phyloP scores from a whole-genome alignment of 2,113 vertebrate genomes.

The Barnardius zonarius region DNA sequence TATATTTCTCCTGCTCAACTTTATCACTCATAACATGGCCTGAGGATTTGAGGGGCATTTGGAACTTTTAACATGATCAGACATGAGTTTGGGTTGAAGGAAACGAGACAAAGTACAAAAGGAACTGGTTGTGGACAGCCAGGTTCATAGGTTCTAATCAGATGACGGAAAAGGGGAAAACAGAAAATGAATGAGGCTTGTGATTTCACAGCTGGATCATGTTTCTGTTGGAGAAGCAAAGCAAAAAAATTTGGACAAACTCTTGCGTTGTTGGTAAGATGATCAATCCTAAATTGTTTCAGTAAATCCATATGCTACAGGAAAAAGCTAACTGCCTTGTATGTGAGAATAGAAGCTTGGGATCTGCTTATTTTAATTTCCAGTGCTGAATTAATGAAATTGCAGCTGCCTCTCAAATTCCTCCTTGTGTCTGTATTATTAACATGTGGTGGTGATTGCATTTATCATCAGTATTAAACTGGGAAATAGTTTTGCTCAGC shows the following conservation, averaged over 20 bases:
- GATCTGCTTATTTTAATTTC: background rate
- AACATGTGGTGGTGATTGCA: background rate
- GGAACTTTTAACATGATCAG: background rate
- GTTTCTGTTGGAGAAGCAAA: background rate
- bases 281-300: background rate
- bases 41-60: background rate
- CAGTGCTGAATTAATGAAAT: conserved; percentile 17
- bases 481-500: background rate
- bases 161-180: background rate
- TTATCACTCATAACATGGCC: background rate
- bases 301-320: background rate
- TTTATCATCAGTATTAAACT: background rate
- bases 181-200: background rate
- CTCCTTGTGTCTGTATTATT: background rate
- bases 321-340: background rate
- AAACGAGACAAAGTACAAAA: background rate
- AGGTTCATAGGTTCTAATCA: background rate
- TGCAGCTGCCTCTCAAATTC: background rate
- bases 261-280: background rate
- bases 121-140: background rate
- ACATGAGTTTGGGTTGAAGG: background rate
- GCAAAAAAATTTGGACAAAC: background rate
- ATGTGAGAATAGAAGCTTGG: background rate
- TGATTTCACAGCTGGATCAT: background rate
- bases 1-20: background rate